A percentile compares a stretch with the other conserved stretches of the same genome.
These are phyloP conservation scores for Napeogenes sylphis DNA, from an alignment of 2,888 invertebrate genomes.

Conservation along the genomic window DNA sequence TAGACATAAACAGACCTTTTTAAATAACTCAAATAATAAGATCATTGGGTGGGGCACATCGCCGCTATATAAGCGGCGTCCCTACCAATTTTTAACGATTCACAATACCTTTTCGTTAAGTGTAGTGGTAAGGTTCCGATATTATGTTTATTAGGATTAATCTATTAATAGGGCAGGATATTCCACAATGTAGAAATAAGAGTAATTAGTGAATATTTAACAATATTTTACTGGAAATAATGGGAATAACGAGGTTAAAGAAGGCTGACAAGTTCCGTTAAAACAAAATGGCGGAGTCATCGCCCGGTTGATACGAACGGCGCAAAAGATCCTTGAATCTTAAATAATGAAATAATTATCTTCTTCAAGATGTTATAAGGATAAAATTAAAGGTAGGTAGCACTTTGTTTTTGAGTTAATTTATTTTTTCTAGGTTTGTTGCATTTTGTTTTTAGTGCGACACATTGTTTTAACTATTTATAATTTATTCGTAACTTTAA, in stretches of 20 bases:
- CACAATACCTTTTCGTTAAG: slow-evolving; percentile 48
- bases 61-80: slow-evolving; percentile 44
- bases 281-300: slow-evolving; percentile 60
- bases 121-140: slow-evolving; percentile 48
- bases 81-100: slow-evolving; percentile 39
- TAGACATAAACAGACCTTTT: slow-evolving; percentile 5
- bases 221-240: not conserved
- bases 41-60: slow-evolving; percentile 31
- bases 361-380: slow-evolving; percentile 21
- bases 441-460: no score
- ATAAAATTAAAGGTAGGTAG: slow-evolving; percentile 31
- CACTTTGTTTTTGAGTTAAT: no score
- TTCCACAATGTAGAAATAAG: slow-evolving; percentile 5
- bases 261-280: slow-evolving; percentile 44
- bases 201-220: slow-evolving; percentile 3
- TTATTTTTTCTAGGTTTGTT: no score
- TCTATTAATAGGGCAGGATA: not conserved
- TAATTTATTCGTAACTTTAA: no score
- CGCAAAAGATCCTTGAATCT: slow-evolving; percentile 11
- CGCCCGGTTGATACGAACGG: slow-evolving; percentile 51
- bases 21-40: slow-evolving; percentile 26
- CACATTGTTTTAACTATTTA: no score
- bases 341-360: slow-evolving; percentile 18
- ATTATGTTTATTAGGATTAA: slow-evolving; percentile 21
- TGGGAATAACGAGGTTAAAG: slow-evolving; percentile 21